phyloP scores from a whole-genome alignment of 2,113 vertebrate genomes.

The Nerophis ophidion region DNA sequence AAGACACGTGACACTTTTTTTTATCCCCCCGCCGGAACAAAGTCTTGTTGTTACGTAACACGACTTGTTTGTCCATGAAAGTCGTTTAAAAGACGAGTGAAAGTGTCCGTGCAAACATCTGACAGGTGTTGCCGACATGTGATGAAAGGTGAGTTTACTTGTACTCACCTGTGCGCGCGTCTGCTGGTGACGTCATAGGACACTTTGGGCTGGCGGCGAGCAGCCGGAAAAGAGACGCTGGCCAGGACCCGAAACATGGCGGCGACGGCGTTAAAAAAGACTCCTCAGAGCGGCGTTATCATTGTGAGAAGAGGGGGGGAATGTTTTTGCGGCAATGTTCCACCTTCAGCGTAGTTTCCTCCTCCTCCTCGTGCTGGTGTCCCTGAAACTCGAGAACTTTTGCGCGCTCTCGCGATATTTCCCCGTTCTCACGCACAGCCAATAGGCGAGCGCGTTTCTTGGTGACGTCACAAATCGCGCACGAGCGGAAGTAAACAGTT shows the following conservation, averaged over 20 bases:
- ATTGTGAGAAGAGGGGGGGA: constrained; percentile 3
- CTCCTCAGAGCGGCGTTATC: background rate
- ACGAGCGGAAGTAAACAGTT: constrained; percentile 32
- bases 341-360: background rate
- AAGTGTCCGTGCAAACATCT: background rate
- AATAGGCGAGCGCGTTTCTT: constrained; percentile 30
- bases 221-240: constrained; percentile 14
- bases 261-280: background rate
- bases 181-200: constrained; percentile 29
- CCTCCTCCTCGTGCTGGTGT: background rate
- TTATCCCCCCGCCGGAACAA: background rate
- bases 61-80: background rate
- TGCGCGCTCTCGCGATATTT: background rate
- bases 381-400: background rate
- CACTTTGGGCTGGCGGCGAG: constrained; percentile 10
- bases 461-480: background rate
- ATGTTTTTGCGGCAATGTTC: background rate
- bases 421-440: constrained; percentile 16
- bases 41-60: too few relatives aligned
- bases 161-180: constrained; percentile 63
- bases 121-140: too few relatives aligned
- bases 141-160: too few relatives aligned
- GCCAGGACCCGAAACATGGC: constrained; percentile 57
- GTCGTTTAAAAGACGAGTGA: background rate
- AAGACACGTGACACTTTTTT: background rate